phyloP scores from a whole-genome alignment of 1,140 invertebrate genomes.

The Metopolophium dirhodum region DNA sequence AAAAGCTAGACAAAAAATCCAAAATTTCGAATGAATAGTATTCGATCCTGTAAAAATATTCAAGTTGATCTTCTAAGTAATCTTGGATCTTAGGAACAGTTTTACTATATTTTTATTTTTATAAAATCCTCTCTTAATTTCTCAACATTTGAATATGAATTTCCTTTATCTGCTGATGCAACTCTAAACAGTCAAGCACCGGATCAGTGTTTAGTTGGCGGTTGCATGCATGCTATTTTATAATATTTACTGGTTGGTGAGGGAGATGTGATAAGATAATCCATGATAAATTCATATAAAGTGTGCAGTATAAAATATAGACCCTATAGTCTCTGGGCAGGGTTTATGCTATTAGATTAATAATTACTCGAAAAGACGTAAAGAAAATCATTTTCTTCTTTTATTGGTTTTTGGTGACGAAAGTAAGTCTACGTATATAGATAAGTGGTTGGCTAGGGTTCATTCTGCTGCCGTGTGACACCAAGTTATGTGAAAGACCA shows the following conservation, averaged over 20 bases:
- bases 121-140: not conserved
- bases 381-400: not conserved
- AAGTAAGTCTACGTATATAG: too few relatives aligned
- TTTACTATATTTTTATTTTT: not conserved
- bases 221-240: not conserved
- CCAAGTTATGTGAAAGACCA: not conserved
- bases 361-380: not conserved
- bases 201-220: not conserved
- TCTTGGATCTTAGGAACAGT: not conserved
- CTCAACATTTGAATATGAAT: not conserved
- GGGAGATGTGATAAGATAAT: not conserved
- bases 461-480: not conserved
- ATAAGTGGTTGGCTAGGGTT: not conserved
- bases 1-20: not conserved
- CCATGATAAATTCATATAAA: not conserved
- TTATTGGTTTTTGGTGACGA: not conserved
- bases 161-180: not conserved
- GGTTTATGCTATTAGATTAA: not conserved
- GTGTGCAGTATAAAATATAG: not conserved
- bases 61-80: too few relatives aligned
- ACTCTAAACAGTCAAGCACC: not conserved
- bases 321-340: not conserved
- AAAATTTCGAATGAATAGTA: not conserved
- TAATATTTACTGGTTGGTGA: not conserved
- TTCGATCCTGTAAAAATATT: not conserved